These are phyloP conservation scores for Strigamia crassipes DNA, from an alignment of 2,888 invertebrate genomes.

Conservation along the genomic window DNA sequence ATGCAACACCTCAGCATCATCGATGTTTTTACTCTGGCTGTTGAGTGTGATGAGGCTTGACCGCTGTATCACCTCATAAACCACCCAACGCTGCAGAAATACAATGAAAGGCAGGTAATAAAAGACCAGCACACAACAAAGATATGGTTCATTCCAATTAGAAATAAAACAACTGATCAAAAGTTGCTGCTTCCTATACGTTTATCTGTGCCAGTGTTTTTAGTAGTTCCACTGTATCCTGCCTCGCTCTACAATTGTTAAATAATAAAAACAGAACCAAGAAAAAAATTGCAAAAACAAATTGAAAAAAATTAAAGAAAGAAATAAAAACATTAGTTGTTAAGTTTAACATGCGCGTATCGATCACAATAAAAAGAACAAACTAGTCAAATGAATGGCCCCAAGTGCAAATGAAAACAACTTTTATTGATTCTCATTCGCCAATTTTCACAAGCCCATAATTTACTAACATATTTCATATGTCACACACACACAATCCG, in stretches of 20 bases:
- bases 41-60: conserved; percentile 21
- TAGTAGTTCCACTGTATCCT: too few species aligned
- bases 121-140: not conserved
- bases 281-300: not conserved
- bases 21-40: not conserved
- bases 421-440: conserved; percentile 21
- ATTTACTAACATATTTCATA: conserved; percentile 16
- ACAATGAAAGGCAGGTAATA: conserved; percentile 16
- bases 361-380: conserved; percentile 16
- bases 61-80: conserved; percentile 11
- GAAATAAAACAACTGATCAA: conserved; percentile 16
- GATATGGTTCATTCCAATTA: conserved; percentile 12
- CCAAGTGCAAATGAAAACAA: conserved; percentile 21
- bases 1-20: conserved; percentile 14
- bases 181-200: not conserved
- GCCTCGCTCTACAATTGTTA: too few species aligned
- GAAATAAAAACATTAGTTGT: not conserved
- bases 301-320: not conserved
- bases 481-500: conserved; percentile 21
- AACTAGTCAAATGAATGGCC: conserved; percentile 21
- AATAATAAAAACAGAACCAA: too few species aligned
- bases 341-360: not conserved
- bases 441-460: conserved; percentile 12
- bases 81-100: conserved; percentile 10
- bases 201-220: too few species aligned